Base-by-base conservation (phyloP, 2,113 vertebrate genomes). In the Dendropsophus ebraccatus region DNA sequence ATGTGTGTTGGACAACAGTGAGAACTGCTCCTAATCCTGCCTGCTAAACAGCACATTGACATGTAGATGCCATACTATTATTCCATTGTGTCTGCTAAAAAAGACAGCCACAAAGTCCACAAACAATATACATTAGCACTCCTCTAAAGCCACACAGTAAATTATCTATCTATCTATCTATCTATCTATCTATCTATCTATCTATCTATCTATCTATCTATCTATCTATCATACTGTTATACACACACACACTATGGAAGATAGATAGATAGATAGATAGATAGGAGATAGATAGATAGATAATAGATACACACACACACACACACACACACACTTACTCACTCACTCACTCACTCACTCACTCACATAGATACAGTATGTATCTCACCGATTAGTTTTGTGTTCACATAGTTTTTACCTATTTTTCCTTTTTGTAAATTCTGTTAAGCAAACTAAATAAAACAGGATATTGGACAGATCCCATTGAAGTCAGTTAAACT, bases 151-250 rank as follows among this genome's bases (percentile, higher is more conserved):
- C 17, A 47, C 78, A 65, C 78, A 81, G 56, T 25, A 65, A 41
- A 41, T 32, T 84, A 35, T 83, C 28, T 84, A 74, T 84, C 47
- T 90, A 77, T 90, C 54, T 89, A 13, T 88, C 80, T 88, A 11
- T 81, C 75, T 21, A 28, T 60, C 32, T 58, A 60, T 79, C 32
- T 58, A 58, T 79, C 25, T 52, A 70, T 70, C 49, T 52, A 82
- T 82, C 65, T 70, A 82, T 81, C 45, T 76, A 75, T 45, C 21
- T n/a, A 50, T 77, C 23, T 30, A 49, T 77, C 23, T 32, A 30
- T 52, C 23, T 17, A 30, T 77, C 37, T 52, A 65, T n/a, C n/a
- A n/a, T n/a, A n/a, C n/a, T n/a, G n/a, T n/a, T n/a, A n/a, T n/a
- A n/a, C n/a, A n/a, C n/a, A n/a, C n/a, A n/a, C n/a, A n/a, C 41